phyloP scores from a whole-genome alignment of 2,113 vertebrate genomes.

The Colistium nudipinnis region DNA sequence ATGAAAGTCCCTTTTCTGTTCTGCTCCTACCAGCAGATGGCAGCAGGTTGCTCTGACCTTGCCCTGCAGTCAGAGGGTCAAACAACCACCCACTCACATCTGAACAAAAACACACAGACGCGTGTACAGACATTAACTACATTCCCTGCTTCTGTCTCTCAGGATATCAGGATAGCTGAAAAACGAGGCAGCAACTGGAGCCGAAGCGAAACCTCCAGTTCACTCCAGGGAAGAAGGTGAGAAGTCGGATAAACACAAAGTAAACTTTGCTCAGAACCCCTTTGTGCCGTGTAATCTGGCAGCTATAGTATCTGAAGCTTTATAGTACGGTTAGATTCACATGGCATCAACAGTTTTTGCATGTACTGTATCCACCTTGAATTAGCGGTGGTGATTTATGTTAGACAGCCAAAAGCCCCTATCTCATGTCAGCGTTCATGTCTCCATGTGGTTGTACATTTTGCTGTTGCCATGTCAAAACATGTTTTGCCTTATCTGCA shows the following conservation, averaged over 20 bases:
- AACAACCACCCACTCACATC: slow-evolving; percentile 8
- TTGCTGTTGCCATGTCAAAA: not conserved
- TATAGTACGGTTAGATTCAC: not conserved
- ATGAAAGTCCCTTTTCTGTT: not conserved
- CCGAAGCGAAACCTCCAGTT: slow-evolving; percentile 2
- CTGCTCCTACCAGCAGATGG: slow-evolving; percentile 61
- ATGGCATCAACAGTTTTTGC: not conserved
- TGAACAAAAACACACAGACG: slow-evolving; percentile 6
- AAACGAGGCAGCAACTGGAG: slow-evolving; percentile 3
- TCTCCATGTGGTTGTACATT: too few relatives aligned
- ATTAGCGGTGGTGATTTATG: not conserved
- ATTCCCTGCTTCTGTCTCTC: not conserved
- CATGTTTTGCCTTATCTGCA: not conserved
- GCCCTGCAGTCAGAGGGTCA: slow-evolving; percentile 35
- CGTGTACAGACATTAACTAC: not conserved
- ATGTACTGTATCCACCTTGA: not conserved
- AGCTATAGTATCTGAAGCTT: not conserved
- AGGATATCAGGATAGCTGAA: not conserved
- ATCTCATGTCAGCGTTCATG: too few relatives aligned
- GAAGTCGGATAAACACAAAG: slow-evolving; percentile 1
- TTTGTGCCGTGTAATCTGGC: not conserved
- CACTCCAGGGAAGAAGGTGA: slow-evolving; percentile 39
- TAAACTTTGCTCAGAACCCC: slow-evolving; percentile 1
- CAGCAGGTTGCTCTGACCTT: slow-evolving; percentile 53
- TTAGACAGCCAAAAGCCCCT: too few relatives aligned